phyloP scores from a whole-genome alignment of 2,797 vertebrate species.

The Clarias laeviceps region DNA sequence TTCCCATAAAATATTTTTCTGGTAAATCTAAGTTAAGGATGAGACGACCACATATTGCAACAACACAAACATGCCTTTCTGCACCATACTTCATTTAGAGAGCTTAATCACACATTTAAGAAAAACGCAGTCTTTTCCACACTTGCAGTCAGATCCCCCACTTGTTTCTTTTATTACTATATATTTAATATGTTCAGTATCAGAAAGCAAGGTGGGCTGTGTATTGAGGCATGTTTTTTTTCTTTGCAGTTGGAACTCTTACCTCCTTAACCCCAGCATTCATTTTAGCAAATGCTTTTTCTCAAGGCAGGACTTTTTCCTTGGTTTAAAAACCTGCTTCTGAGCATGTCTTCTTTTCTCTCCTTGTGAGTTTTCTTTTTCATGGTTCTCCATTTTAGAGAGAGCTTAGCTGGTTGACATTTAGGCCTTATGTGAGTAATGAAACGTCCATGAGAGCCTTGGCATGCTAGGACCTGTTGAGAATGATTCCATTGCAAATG shows the following conservation, averaged over 20 bases:
- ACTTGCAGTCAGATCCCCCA: not conserved
- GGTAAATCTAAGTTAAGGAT: not conserved
- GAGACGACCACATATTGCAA: constrained; percentile 12
- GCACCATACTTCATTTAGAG: not conserved
- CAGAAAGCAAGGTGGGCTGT: constrained; percentile 4
- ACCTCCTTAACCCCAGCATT: constrained; percentile 34
- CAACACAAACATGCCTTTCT: not conserved
- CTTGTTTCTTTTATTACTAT: not conserved
- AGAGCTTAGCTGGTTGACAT: constrained; percentile 48
- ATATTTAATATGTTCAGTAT: not conserved
- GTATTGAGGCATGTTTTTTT: constrained; percentile 33
- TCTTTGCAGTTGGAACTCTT: constrained; percentile 21
- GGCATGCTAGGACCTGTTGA: constrained; percentile 69
- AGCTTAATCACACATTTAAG: not conserved
- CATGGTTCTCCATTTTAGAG: constrained; percentile 21
- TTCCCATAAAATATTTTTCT: not conserved
- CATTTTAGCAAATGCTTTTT: constrained; percentile 68
- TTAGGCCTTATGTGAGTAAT: constrained; percentile 60
- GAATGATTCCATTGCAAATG: constrained; percentile 66
- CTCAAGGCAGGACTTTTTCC: constrained; percentile 62
- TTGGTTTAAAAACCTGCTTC: constrained; percentile 60
- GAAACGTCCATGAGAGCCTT: constrained; percentile 50
- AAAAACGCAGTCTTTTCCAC: not conserved
- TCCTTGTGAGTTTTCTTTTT: constrained; percentile 10
- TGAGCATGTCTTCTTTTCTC: constrained; percentile 53